Base-by-base conservation (phyloP, 2,113 vertebrate species). In the Petaurus breviceps region DNA sequence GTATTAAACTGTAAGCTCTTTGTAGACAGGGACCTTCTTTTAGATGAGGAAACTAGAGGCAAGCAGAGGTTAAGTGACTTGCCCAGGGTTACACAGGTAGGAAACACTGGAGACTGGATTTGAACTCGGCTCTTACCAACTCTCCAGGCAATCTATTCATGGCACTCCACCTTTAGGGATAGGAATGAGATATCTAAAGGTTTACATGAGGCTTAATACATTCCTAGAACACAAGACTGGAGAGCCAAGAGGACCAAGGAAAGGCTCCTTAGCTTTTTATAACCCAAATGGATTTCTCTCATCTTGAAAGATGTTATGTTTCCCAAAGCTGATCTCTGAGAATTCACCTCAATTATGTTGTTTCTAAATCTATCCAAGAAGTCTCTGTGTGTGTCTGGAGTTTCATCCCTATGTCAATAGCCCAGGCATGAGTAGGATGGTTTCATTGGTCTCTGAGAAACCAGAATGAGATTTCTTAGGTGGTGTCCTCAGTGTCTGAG, bases 271-370 rank as follows among this genome's bases (percentile, higher is more conserved):
- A 14, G 51, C 52, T 97, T 57, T 89, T 51, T 91, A 61, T 57
- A 47, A 95, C 51, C 37, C 92, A 57, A 93, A 55, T 46, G 92
- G 93, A 47, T 95, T 43, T 93, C 37, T 93, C 92, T 25, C 37
- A 43, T 84, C n/a, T 43, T n/a, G 68, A 84, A 84, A 77, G 37
- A 43, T 43, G 2, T 43, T 23, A 23, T 23, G 3, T 84, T 43
- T 84, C 68, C n/a, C n/a, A 3, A 43, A 84, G 19, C 37, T 43
- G 37, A 84, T 84, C 68, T 77, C 37, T 84, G 68, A 84, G 68
- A 84, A 43, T 84, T 84, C n/a, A n/a, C 5, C 37, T 77, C 37
- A 77, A 77, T 77, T n/a, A 77, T 22, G 31, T 84, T 22, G 37
- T 84, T 84, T 84, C 37, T 84, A 84, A 16, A 43, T 84, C 37